Evolutionary conservation across 2,113 vertebrate species (phyloP).

Genomic region (Prochilodus magdalenae): DNA sequence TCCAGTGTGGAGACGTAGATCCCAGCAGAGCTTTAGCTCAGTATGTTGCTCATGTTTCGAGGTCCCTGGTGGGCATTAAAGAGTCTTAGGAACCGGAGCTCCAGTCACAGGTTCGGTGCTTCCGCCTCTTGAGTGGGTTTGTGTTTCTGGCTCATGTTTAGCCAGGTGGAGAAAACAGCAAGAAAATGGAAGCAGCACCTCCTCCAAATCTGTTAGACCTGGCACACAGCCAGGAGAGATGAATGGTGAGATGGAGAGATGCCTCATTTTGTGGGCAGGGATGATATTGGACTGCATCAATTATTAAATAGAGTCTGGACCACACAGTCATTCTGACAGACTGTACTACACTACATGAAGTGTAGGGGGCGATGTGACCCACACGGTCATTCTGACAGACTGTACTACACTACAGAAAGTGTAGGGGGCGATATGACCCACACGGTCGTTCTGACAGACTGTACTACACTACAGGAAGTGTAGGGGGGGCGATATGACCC

Average conservation of each 20-base stretch:
- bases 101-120: background rate
- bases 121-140: background rate
- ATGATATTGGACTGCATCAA: background rate
- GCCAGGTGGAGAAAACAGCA: conserved; percentile 43
- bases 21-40: background rate
- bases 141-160: conserved; percentile 37
- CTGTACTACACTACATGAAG: no score
- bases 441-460: no score
- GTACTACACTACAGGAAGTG: no score
- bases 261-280: background rate
- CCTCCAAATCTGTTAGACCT: conserved; percentile 39
- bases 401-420: no score
- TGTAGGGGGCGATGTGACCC: no score
- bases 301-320: no score
- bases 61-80: background rate
- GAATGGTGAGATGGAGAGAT: conserved; percentile 10
- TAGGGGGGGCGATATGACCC: no score
- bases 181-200: conserved; percentile 8
- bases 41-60: background rate
- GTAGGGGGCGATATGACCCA: no score
- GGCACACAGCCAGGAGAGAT: conserved; percentile 42
- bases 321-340: no score
- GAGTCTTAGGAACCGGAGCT: background rate
- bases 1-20: background rate
- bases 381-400: no score